phyloP scores from a whole-genome alignment of 2,797 vertebrate species.

The Melopsittacus undulatus region DNA sequence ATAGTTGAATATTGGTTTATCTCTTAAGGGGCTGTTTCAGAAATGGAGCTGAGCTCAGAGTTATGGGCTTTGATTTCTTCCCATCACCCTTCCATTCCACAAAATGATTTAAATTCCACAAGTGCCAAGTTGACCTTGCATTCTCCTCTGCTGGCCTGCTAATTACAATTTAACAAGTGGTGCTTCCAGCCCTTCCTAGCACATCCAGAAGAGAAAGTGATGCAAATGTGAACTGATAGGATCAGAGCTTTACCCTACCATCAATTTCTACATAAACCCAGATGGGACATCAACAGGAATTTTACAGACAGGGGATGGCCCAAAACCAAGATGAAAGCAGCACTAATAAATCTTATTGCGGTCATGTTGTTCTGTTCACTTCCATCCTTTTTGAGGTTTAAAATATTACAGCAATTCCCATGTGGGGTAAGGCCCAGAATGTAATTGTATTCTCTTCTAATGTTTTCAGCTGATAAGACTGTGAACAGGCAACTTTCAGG shows the following conservation, averaged over 20 bases:
- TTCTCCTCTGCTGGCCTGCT: constrained; percentile 32
- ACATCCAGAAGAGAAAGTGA: constrained; percentile 2
- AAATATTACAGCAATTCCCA: constrained; percentile 43
- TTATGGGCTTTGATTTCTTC: neutral
- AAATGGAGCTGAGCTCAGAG: neutral
- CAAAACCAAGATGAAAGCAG: constrained; percentile 44
- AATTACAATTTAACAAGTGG: constrained; percentile 53
- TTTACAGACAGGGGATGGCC: constrained; percentile 34
- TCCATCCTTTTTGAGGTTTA: constrained; percentile 9
- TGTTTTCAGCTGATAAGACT: neutral
- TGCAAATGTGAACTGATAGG: constrained; percentile 43
- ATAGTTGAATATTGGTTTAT: neutral
- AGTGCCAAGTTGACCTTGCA: constrained; percentile 31
- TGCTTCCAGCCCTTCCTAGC: neutral
- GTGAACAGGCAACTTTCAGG: neutral
- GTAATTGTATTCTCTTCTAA: constrained; percentile 25
- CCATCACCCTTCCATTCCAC: neutral
- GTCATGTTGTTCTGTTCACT: neutral
- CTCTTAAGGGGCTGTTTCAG: neutral
- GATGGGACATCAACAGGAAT: constrained; percentile 28
- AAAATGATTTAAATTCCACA: constrained; percentile 20
- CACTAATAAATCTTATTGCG: constrained; percentile 37
- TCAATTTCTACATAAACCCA: constrained; percentile 27
- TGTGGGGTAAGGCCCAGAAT: neutral
- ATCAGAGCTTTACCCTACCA: neutral